Evolutionary conservation across 2,888 invertebrate genomes (phyloP), one percentile per base, ranked within the genome.

Genomic region (Cataglyphis cursor): DNA sequence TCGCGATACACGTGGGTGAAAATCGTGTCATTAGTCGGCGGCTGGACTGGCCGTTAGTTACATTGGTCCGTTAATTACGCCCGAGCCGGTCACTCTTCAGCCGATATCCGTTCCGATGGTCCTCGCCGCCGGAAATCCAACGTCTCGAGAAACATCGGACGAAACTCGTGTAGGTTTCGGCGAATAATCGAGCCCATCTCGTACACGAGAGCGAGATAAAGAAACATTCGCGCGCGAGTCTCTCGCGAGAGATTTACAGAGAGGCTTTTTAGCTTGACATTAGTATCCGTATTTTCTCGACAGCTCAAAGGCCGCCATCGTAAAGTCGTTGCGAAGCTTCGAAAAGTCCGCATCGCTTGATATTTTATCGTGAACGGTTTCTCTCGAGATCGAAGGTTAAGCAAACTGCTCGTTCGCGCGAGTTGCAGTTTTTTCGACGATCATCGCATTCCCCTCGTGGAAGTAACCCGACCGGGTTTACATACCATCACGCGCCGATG

Each of bases 41-140:
- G 31, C 31, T 35, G 65, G 21, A n/a, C 44, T 65, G 82, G 84
- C 87, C 84, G 88, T 92, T 92, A 91, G 90, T 89, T 82, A 85
- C 84, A n/a, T n/a, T n/a, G 86, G 78, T 90, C 85, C 88, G 87
- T 92, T 92, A 91, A 92, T 91, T 89, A 66, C 85, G 62, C 64
- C 70, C 81, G 73, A 70, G 41, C 31, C 61, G 57, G n/a, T 18
- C 12, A 76, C 82, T 87, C 85, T 70, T 83, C 59, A 15, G 62
- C 15, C 28, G 68, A 35, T 62, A 51, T 21, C 8, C 61, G 24
- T 54, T 28, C 28, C 6, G 35, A 61, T 61, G 31, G 18, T 70
- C 9, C 24, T 31, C 15, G 9, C 3, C 4, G n/a, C 0, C 51
- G 28, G 41, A 78, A 31, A 68, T 73, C 10, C n/a, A 35, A 48